A percentile compares a stretch with the other conserved stretches of the same genome.
Evolutionary conservation across 2,113 vertebrate genomes (phyloP).

Genomic region (Sclerurus mexicanus): DNA sequence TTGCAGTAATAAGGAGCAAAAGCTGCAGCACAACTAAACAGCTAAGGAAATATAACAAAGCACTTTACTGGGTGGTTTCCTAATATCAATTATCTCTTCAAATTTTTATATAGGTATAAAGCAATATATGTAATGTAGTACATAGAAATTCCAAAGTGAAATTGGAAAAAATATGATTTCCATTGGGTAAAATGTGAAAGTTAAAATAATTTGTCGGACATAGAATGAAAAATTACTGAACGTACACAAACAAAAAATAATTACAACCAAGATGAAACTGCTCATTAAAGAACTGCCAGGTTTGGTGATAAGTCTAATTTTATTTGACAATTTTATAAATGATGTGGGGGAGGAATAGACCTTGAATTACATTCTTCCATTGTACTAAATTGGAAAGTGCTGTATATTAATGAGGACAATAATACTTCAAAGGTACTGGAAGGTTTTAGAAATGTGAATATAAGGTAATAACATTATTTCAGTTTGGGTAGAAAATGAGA

Average conservation of each 20-base stretch:
- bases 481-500: background rate
- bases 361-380: conserved; percentile 25
- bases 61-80: background rate
- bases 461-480: conserved; percentile 31
- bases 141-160: background rate
- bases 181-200: background rate
- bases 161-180: background rate
- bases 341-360: background rate
- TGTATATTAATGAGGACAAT: conserved; percentile 51
- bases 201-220: background rate
- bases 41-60: background rate
- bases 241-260: conserved; percentile 39
- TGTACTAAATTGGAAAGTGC: conserved; percentile 23
- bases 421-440: conserved; percentile 37
- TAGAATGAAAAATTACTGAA: conserved; percentile 7
- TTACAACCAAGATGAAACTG: conserved; percentile 37
- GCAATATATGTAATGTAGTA: background rate
- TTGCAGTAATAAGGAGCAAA: background rate
- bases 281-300: conserved; percentile 46
- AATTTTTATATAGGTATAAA: background rate
- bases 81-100: background rate
- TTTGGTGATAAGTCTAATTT: conserved; percentile 57
- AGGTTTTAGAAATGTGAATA: conserved; percentile 15
- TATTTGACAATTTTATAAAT: conserved; percentile 59
- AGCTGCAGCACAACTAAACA: background rate